Evolutionary conservation across 2,888 invertebrate species (phyloP).

Genomic region (Pelosia muscerda): DNA sequence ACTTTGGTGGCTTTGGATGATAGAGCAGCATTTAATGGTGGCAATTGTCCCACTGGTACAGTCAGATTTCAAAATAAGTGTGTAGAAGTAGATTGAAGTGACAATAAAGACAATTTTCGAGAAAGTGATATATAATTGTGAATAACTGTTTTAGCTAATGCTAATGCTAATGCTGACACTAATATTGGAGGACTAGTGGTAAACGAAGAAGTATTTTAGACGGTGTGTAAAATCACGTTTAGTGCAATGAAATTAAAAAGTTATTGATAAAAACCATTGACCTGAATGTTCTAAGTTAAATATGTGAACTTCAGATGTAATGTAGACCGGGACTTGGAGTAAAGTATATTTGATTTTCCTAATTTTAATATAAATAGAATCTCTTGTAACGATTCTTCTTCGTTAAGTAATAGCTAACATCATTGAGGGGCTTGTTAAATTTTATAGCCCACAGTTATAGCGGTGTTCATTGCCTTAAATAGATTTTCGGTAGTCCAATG

Average conservation of each 20-base stretch:
- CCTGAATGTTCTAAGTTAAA: too few species aligned
- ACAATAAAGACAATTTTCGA: not conserved
- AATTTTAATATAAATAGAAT: not conserved
- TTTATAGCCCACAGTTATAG: too few species aligned
- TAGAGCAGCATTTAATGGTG: constrained; percentile 40
- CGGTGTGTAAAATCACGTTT: not conserved
- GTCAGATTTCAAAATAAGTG: constrained; percentile 23
- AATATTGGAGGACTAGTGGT: not conserved
- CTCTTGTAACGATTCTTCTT: not conserved
- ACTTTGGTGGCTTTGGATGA: constrained; percentile 22
- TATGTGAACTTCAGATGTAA: too few species aligned
- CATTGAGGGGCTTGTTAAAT: too few species aligned
- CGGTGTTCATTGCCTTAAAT: too few species aligned
- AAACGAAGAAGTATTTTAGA: not conserved
- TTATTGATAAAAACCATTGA: not conserved
- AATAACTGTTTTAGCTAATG: not conserved
- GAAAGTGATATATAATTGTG: not conserved
- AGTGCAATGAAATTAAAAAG: not conserved
- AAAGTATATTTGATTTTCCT: not conserved
- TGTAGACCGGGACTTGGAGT: too few species aligned
- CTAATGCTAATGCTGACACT: not conserved
- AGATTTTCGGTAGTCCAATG: too few species aligned
- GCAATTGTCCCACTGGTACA: constrained; percentile 30
- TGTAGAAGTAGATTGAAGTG: constrained; percentile 15
- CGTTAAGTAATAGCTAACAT: too few species aligned